Conservation (phyloP, 2,113 vertebrate genomes). For the Myrmecobius fasciatus region DNA sequence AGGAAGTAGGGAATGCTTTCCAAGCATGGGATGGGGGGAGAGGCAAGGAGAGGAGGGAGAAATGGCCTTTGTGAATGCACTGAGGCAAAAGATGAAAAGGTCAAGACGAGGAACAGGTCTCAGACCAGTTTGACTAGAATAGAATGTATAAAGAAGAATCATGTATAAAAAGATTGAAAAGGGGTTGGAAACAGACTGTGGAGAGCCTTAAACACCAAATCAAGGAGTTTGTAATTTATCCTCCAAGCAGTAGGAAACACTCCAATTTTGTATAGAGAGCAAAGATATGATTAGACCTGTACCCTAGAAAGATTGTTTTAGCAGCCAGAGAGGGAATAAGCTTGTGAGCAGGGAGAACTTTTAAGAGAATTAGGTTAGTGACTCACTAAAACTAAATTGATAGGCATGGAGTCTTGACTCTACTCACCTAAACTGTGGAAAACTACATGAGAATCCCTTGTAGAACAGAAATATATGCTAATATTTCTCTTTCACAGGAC, state of each 20-base stretch:
- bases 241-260: background rate
- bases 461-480: background rate
- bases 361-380: background rate
- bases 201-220: background rate
- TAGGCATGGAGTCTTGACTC: background rate
- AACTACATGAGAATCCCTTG: background rate
- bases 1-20: background rate
- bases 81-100: background rate
- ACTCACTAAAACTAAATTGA: background rate
- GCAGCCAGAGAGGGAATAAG: background rate
- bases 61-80: background rate
- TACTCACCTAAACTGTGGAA: background rate
- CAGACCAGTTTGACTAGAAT: background rate
- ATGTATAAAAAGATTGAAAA: background rate
- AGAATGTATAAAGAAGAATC: background rate
- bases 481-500: constrained; percentile 79
- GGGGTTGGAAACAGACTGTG: background rate
- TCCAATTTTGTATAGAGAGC: background rate
- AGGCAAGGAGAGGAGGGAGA: too few species aligned
- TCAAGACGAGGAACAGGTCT: background rate
- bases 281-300: background rate
- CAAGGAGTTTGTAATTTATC: background rate
- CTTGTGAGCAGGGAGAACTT: background rate
- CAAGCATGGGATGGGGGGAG: too few species aligned
- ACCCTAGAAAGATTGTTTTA: background rate